Percentiles rank a stretch among this genome's conserved stretches.
Evolutionary conservation across 2,888 invertebrate genomes (phyloP).

Genomic region (Saturnia pavonia): DNA sequence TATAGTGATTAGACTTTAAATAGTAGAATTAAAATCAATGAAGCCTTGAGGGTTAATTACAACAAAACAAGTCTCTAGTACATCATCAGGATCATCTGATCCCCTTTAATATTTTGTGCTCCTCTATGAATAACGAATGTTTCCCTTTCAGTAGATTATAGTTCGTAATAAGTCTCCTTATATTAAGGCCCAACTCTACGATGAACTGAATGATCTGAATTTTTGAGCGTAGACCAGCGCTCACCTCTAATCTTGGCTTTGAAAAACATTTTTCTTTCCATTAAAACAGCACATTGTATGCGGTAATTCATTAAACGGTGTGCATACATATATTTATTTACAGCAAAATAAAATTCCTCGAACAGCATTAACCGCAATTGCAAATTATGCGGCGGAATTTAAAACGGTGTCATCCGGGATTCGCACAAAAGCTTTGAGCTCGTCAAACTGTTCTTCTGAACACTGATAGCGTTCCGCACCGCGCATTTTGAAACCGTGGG

Average conservation of each 20-base stretch:
- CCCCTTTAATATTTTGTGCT: no score
- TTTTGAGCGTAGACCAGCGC: background rate
- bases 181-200: no score
- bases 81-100: background rate
- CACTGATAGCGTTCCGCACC: constrained; percentile 46
- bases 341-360: constrained; percentile 43
- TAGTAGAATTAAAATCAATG: background rate
- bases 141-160: no score
- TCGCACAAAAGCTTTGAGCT: constrained; percentile 39
- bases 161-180: background rate
- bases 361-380: constrained; percentile 50
- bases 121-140: background rate
- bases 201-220: no score
- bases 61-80: no score
- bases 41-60: background rate
- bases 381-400: constrained; percentile 47
- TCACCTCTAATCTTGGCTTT: background rate
- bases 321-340: constrained; percentile 25
- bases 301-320: constrained; percentile 1
- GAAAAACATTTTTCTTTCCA: background rate
- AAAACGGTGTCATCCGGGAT: constrained; percentile 48
- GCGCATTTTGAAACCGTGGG: constrained; percentile 35
- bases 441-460: constrained; percentile 35
- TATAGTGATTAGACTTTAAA: background rate
- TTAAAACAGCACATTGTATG: background rate